Evolutionary conservation across 2,888 invertebrate species (phyloP).

Genomic region (Eupithecia abbreviata): DNA sequence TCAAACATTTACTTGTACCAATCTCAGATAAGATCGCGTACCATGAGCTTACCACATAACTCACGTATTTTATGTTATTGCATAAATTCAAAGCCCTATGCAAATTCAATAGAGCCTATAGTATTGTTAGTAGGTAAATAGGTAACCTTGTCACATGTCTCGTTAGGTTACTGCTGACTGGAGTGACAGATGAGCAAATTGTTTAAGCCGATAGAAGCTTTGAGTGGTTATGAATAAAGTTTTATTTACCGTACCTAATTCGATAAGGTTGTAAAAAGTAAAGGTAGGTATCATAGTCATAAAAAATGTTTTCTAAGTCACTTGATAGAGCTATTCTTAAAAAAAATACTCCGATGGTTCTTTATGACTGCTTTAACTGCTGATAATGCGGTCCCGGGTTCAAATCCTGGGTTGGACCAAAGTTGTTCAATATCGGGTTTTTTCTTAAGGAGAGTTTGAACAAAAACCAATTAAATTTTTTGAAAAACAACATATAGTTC

Average conservation of each 20-base stretch:
- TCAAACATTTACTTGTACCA: neutral
- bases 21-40: neutral
- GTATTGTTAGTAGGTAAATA: conserved; percentile 21
- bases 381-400: too few relatives aligned
- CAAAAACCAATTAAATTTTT: too few relatives aligned
- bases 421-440: too few relatives aligned
- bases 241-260: too few relatives aligned
- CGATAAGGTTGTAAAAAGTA: neutral
- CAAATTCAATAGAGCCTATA: conserved; percentile 8
- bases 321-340: too few relatives aligned
- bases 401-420: too few relatives aligned
- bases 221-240: neutral
- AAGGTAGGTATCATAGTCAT: too few relatives aligned
- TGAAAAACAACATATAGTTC: too few relatives aligned
- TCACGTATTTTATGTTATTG: conserved; percentile 14
- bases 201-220: neutral
- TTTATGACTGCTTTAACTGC: too few relatives aligned
- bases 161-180: conserved; percentile 7
- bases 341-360: too few relatives aligned
- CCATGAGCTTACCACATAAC: conserved; percentile 4
- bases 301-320: neutral
- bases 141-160: conserved; percentile 31
- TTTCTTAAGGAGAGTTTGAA: too few relatives aligned
- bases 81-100: conserved; percentile 14
- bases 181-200: neutral